Evolutionary conservation across 2,113 vertebrate species (phyloP), one percentile per base, ranked within the genome.

Genomic region (Coregonus clupeaformis): DNA sequence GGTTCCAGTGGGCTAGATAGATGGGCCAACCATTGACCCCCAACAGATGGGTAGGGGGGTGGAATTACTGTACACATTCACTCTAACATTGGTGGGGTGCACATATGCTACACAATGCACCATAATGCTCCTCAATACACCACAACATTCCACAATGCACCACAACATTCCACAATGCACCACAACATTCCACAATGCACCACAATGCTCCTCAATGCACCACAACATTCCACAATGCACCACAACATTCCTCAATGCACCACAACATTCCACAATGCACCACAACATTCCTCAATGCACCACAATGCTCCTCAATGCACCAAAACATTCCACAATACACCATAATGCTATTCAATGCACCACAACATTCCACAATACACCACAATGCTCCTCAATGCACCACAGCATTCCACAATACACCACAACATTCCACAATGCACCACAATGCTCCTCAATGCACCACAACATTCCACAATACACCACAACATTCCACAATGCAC

Each of bases 1-100:
- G 73, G 59, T 22, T 62, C 45, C 18, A 59, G 29, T 64, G 16
- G 16, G 4, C 16, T 14, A 52, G 49, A 49, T 49, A 16, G 47
- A 52, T 52, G 16, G 16, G 49, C 49, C 16, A 52, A 52, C 16
- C 49, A 52, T 42, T 52, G 68, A 47, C 69, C 18, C 66, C 2
- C 25, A 77, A 79, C 87, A 89, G 87, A 90, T 89, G 84, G 88
- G 81, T 18, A 52, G 16, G 22, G 73, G 42, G 76, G 74, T 77
- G n/a, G 81, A 36, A 1, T 47, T 69, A 69, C 57, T 14, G 47
- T 49, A 69, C n/a, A 59, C 5, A 20, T 59, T 4, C 57, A 22
- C 57, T 59, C n/a, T n/a, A 22, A 60, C 18, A 16, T 60, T n/a
- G 3, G 3, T 60, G n/a, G 57, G 57, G 20, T 9, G 57, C 7